Percentiles rank a stretch among this genome's conserved stretches.
Evolutionary conservation across 2,797 vertebrate species (phyloP).

Genomic region (Enteromius thamalakanensis): DNA sequence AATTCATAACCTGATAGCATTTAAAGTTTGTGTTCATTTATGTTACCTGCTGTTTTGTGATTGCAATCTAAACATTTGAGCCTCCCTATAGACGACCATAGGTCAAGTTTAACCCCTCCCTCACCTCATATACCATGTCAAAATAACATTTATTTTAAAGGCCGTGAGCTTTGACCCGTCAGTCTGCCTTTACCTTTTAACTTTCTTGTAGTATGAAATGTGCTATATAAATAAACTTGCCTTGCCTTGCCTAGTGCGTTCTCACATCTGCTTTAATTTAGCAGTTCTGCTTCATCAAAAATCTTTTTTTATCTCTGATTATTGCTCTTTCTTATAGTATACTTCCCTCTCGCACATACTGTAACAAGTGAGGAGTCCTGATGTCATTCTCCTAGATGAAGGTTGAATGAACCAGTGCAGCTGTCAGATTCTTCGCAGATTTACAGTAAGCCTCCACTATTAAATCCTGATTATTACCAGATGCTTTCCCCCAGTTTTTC

Average conservation of each 20-base stretch:
- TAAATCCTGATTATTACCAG: constrained; percentile 60
- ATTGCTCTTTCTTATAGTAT: background rate
- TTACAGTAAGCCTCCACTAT: constrained; percentile 57
- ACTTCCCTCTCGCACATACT: background rate
- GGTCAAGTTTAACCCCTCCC: background rate
- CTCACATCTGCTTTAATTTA: background rate
- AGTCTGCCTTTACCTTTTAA: background rate
- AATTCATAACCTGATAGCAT: background rate
- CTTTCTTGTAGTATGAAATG: no score
- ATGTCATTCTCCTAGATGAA: constrained; percentile 46
- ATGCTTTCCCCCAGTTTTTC: constrained; percentile 61
- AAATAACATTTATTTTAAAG: constrained; percentile 23
- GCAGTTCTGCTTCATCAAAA: background rate
- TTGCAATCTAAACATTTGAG: constrained; percentile 21
- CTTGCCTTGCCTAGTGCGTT: no score
- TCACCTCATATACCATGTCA: background rate
- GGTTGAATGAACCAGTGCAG: constrained; percentile 55
- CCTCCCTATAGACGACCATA: background rate
- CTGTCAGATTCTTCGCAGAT: constrained; percentile 59
- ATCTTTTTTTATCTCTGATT: background rate
- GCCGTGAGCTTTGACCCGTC: constrained; percentile 6
- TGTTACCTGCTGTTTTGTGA: constrained; percentile 23
- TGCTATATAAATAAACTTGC: no score
- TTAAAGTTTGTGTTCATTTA: constrained; percentile 23
- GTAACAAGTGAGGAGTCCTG: background rate